Percentiles rank a stretch among this genome's conserved stretches.
Conservation (phyloP, 1,140 invertebrate genomes). For the Trichonephila inaurata region DNA sequence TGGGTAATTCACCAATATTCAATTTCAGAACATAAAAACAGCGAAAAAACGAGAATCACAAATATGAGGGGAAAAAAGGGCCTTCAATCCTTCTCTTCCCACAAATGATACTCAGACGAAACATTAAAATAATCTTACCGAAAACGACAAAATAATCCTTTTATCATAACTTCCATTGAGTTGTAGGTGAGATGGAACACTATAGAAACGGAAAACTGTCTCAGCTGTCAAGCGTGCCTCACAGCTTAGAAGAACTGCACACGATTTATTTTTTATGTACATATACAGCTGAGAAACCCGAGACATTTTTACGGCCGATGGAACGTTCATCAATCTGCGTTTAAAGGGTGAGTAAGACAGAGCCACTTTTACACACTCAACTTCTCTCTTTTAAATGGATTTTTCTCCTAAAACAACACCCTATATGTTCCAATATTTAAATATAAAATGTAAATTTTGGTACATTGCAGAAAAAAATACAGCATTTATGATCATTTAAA, state of each 20-base stretch:
- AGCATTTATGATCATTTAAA: too few relatives aligned
- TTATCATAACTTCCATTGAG: neutral
- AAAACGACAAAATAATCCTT: neutral
- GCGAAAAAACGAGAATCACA: too few relatives aligned
- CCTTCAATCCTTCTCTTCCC: too few relatives aligned
- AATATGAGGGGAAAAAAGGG: too few relatives aligned
- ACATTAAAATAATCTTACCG: neutral
- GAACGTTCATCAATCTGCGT: neutral
- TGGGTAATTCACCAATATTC: too few relatives aligned
- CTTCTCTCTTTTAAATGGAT: neutral
- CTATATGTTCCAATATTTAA: too few relatives aligned
- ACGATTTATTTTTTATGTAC: slow-evolving; percentile 15
- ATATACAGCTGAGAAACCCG: neutral
- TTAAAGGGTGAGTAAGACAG: neutral
- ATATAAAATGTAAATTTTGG: too few relatives aligned
- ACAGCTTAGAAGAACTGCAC: slow-evolving; percentile 22
- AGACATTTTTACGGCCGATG: neutral
- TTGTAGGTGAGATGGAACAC: neutral
- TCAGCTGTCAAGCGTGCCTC: slow-evolving; percentile 26
- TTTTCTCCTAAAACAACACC: too few relatives aligned
- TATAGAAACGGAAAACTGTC: neutral
- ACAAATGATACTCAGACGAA: neutral
- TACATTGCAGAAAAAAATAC: too few relatives aligned
- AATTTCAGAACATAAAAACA: too few relatives aligned
- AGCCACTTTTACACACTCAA: neutral